Conservation (phyloP, 2,797 vertebrate species). For the Florisuga fusca region DNA sequence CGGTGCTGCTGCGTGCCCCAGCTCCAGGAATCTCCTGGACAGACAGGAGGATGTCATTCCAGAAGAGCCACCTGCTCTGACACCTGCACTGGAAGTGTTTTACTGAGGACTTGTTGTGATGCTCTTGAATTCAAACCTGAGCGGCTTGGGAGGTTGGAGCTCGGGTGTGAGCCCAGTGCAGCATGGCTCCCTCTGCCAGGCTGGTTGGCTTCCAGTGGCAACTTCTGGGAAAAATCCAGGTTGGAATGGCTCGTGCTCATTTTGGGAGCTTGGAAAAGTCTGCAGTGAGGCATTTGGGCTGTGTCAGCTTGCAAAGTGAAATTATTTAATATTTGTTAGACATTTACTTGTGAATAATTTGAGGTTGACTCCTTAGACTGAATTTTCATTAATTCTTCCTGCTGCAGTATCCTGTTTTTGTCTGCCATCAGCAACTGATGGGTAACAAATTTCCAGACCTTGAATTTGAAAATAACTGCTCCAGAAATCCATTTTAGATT, state of each 20-base stretch:
- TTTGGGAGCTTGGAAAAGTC: neutral
- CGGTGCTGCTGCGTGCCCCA: fast-evolving
- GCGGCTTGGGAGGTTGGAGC: neutral
- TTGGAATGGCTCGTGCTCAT: neutral
- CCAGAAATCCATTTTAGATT: neutral
- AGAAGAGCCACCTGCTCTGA: fast-evolving
- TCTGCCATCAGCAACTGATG: neutral
- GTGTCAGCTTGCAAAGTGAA: neutral
- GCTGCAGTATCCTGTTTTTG: neutral
- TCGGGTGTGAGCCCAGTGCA: neutral
- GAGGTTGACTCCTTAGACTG: neutral
- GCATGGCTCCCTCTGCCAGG: neutral
- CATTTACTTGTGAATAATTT: neutral
- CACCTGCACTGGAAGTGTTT: neutral
- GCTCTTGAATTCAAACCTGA: neutral
- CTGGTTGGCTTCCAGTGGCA: slow-evolving; percentile 14
- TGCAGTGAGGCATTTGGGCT: neutral
- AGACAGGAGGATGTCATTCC: neutral
- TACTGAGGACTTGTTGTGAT: neutral
- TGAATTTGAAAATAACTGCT: slow-evolving; percentile 10
- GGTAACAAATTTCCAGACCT: neutral
- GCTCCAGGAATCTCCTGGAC: neutral
- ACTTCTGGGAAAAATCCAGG: slow-evolving; percentile 14
- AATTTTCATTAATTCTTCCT: neutral
- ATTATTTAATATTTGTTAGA: neutral